phyloP scores from a whole-genome alignment of 2,113 vertebrate species.

The Megaleporinus macrocephalus region DNA sequence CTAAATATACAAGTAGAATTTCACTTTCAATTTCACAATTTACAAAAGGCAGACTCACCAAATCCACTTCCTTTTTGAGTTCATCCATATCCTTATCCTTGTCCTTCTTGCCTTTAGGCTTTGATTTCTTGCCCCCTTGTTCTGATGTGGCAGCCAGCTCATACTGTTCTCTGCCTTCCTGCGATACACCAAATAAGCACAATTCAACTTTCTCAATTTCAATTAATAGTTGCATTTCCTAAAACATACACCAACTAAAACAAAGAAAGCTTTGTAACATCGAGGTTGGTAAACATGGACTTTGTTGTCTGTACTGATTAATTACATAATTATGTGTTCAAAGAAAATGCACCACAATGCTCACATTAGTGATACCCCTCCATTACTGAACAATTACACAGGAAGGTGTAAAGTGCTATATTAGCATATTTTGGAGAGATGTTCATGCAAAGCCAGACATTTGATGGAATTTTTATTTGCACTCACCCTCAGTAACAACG shows the following conservation, averaged over 20 bases:
- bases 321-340: no score
- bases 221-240: neutral
- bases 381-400: no score
- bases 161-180: conserved; percentile 97
- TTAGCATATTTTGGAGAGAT: no score
- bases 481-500: no score
- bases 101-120: conserved; percentile 77
- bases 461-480: no score
- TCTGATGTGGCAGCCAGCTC: conserved; percentile 95
- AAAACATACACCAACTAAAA: neutral
- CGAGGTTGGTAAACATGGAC: no score
- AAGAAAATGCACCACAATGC: no score
- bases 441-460: no score
- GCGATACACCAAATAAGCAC: conserved; percentile 21
- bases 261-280: no score
- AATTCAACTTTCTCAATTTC: neutral
- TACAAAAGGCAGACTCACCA: conserved; percentile 70
- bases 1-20: neutral
- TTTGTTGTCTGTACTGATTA: no score
- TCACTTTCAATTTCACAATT: neutral
- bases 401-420: no score
- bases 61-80: conserved; percentile 93
- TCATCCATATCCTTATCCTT: conserved; percentile 93
- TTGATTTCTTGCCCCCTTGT: conserved; percentile 84
- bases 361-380: no score